phyloP scores from a whole-genome alignment of 2,888 invertebrate species.

The Chrysina gloriosa region DNA sequence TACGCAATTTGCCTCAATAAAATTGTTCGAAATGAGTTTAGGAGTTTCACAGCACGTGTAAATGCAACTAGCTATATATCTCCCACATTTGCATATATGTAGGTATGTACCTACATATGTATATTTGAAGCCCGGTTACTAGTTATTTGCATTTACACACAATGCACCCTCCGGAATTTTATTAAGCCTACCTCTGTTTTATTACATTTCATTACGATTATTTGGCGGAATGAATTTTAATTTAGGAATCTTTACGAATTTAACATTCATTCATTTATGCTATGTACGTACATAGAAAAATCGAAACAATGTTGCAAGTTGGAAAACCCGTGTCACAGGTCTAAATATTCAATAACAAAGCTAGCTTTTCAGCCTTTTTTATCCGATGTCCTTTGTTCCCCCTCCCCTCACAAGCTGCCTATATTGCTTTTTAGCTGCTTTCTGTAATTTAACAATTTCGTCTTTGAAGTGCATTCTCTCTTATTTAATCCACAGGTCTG shows the following conservation, averaged over 20 bases:
- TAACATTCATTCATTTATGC: neutral
- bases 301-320: neutral
- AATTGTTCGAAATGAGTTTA: too few species aligned
- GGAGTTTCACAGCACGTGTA: too few species aligned
- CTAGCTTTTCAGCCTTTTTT: conserved; percentile 54
- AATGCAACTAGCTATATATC: too few species aligned
- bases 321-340: neutral
- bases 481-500: conserved; percentile 47
- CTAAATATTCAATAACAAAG: conserved; percentile 53
- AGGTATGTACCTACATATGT: too few species aligned
- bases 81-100: too few species aligned
- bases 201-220: neutral
- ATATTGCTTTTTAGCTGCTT: conserved; percentile 57
- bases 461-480: conserved; percentile 52
- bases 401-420: conserved; percentile 53
- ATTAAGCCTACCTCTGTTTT: neutral
- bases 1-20: too few species aligned
- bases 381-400: conserved; percentile 51
- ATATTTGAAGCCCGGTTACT: neutral
- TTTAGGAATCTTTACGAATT: neutral
- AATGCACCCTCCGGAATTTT: too few species aligned
- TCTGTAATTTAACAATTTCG: conserved; percentile 55
- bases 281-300: neutral
- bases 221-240: neutral
- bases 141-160: neutral